Percentiles rank a stretch among this genome's conserved stretches.
Conservation (phyloP, 2,888 invertebrate species). For the Philopedon plagiatum region DNA sequence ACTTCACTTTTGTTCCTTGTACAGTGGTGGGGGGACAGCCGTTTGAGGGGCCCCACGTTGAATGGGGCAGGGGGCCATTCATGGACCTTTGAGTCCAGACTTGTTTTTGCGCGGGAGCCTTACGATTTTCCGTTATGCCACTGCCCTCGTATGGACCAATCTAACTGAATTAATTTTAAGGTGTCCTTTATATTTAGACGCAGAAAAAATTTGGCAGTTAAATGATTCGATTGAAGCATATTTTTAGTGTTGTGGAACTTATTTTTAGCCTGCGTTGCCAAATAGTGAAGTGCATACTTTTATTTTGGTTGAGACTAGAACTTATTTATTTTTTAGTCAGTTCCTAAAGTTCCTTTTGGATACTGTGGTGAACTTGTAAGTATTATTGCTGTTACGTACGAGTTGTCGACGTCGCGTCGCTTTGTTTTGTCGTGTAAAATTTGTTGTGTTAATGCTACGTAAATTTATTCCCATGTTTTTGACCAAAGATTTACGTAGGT, state of each 20-base stretch:
- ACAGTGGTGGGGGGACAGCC: no score
- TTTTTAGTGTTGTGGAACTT: conserved; percentile 40
- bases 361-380: conserved; percentile 3
- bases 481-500: neutral
- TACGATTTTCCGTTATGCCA: no score
- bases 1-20: no score
- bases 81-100: no score
- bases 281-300: conserved; percentile 37
- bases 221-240: conserved; percentile 36
- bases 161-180: conserved; percentile 6
- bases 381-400: neutral
- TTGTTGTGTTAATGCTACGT: neutral
- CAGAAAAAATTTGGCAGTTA: conserved; percentile 44
- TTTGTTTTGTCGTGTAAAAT: neutral
- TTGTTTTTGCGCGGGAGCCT: no score
- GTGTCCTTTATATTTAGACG: conserved; percentile 27
- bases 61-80: no score
- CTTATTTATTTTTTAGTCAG: conserved; percentile 30
- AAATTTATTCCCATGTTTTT: neutral
- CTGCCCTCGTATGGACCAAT: neutral
- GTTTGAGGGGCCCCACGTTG: no score
- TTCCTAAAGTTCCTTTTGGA: conserved; percentile 13
- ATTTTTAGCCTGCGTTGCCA: conserved; percentile 32
- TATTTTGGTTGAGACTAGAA: conserved; percentile 24
- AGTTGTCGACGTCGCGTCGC: neutral